A percentile compares a stretch with the other conserved stretches of the same genome.
Evolutionary conservation across 2,113 vertebrate genomes (phyloP).

Genomic region (Ceuthmochares aereus): DNA sequence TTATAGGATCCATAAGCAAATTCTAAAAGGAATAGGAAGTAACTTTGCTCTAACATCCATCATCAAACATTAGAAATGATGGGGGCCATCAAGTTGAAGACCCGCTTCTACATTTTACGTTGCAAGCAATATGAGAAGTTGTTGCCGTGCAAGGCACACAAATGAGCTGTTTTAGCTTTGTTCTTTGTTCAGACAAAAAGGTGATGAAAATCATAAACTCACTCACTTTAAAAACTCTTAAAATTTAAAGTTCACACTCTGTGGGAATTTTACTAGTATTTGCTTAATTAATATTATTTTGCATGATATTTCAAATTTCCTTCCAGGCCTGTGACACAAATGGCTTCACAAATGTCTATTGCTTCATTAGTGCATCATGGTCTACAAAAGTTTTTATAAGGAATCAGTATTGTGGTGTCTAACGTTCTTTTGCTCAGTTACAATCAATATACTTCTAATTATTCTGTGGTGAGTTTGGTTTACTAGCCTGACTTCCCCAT

Average conservation of each 20-base stretch:
- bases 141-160: neutral
- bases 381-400: neutral
- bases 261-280: neutral
- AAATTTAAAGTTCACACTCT: neutral
- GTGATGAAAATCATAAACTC: neutral
- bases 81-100: neutral
- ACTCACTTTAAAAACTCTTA: neutral
- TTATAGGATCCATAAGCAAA: neutral
- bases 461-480: neutral
- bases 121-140: neutral
- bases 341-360: too few relatives aligned
- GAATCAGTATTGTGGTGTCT: neutral
- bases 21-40: neutral
- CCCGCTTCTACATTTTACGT: neutral
- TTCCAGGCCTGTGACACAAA: neutral
- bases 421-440: neutral
- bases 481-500: neutral
- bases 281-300: neutral
- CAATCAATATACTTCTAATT: neutral
- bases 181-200: neutral
- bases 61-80: neutral
- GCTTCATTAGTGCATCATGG: neutral
- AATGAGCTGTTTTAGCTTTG: neutral
- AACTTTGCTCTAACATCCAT: neutral
- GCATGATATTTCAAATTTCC: neutral